A percentile compares a stretch with the other conserved stretches of the same genome.
Evolutionary conservation across 2,888 invertebrate species (phyloP).

Genomic region (Helicoverpa assulta): DNA sequence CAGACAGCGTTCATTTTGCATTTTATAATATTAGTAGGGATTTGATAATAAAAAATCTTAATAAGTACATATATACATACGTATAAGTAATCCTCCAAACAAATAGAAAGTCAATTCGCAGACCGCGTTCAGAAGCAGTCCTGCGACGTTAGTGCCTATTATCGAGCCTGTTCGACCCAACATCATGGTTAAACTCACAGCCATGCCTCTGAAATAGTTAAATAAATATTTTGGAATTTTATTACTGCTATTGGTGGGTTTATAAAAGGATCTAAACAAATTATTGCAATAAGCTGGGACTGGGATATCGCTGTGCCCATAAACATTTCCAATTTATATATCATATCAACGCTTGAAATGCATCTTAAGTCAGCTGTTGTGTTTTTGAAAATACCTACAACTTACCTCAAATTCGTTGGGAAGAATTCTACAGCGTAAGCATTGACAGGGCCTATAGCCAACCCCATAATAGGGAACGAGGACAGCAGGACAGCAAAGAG

Average conservation of each 20-base stretch:
- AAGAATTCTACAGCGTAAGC: conserved; percentile 85
- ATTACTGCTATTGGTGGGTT: no score
- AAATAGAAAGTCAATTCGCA: conserved; percentile 91
- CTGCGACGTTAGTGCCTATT: conserved; percentile 91
- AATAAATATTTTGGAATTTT: not conserved
- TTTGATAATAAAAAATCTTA: not conserved
- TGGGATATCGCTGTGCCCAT: no score
- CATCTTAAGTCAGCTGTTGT: no score
- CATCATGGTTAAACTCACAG: conserved; percentile 91
- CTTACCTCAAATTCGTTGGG: conserved; percentile 85
- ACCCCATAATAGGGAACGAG: conserved; percentile 76
- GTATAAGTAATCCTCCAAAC: conserved; percentile 87
- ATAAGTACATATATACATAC: conserved; percentile 74
- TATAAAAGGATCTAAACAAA: no score
- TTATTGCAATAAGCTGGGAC: no score
- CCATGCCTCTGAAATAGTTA: conserved; percentile 88
- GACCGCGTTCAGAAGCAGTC: conserved; percentile 89
- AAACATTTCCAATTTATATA: no score
- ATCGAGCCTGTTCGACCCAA: conserved; percentile 92
- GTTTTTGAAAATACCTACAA: not conserved
- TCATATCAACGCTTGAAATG: no score
- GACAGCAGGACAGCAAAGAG: conserved; percentile 81
- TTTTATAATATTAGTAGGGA: no score
- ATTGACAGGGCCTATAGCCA: conserved; percentile 84
- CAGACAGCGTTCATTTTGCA: no score